Evolutionary conservation across 2,888 invertebrate species (phyloP).

Genomic region (Acanthosoma haemorrhoidale): DNA sequence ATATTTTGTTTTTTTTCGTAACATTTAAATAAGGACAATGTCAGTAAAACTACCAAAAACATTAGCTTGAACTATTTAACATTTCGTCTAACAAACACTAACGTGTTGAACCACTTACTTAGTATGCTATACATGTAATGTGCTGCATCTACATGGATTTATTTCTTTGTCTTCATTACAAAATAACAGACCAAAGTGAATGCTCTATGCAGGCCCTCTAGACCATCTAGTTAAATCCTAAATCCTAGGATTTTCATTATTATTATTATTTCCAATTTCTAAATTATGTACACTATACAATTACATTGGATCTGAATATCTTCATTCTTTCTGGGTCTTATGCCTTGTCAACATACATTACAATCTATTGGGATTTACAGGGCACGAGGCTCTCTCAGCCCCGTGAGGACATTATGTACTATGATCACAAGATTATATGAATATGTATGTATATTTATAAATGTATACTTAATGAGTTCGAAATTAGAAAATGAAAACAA

Average conservation of each 20-base stretch:
- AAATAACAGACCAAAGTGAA: constrained; percentile 24
- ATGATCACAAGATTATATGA: constrained; percentile 4
- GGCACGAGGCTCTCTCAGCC: constrained; percentile 13
- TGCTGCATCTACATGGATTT: constrained; percentile 18
- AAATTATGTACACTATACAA: constrained; percentile 26
- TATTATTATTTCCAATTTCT: neutral
- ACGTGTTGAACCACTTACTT: constrained; percentile 23
- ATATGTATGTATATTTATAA: neutral
- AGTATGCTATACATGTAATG: constrained; percentile 19
- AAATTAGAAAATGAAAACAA: neutral
- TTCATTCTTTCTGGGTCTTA: constrained; percentile 15
- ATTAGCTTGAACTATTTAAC: constrained; percentile 15
- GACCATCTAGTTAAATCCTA: neutral
- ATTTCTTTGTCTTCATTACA: constrained; percentile 18
- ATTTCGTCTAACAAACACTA: constrained; percentile 9
- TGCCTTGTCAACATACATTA: constrained; percentile 27
- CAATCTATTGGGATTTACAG: constrained; percentile 2
- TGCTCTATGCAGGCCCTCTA: constrained; percentile 7
- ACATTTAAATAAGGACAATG: constrained; percentile 18
- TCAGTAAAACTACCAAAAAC: constrained; percentile 10
- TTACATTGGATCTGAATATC: constrained; percentile 2
- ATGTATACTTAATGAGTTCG: neutral
- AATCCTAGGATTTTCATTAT: neutral
- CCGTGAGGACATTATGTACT: neutral
- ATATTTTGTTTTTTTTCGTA: neutral